Conservation (phyloP, 2,113 vertebrate genomes). For the Nyctereutes procyonoides region DNA sequence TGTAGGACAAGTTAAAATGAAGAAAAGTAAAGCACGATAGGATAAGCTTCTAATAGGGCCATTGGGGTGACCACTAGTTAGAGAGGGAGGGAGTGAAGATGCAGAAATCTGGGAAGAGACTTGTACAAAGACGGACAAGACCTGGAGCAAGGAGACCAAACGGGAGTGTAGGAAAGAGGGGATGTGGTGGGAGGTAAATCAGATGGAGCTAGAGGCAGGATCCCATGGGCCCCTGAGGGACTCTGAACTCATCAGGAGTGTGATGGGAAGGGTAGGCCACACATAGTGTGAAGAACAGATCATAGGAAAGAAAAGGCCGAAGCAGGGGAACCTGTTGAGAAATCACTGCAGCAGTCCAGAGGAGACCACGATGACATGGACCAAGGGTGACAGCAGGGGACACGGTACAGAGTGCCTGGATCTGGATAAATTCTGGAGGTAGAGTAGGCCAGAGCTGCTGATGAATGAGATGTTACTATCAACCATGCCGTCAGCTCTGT, state of each 20-base stretch:
- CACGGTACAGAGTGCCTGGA: fast-evolving
- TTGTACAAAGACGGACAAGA: not conserved
- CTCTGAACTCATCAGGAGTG: not conserved
- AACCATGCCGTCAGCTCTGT: not conserved
- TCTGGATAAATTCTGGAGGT: not conserved
- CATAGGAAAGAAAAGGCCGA: not conserved
- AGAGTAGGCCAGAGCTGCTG: not conserved
- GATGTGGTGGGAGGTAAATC: not conserved
- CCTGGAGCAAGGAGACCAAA: not conserved
- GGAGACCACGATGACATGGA: not conserved
- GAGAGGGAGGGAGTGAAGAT: not conserved
- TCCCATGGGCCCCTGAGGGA: not conserved
- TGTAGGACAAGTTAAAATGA: not conserved
- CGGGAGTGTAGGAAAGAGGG: not conserved
- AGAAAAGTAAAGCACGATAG: not conserved
- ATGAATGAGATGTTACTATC: not conserved
- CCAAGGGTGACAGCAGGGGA: fast-evolving
- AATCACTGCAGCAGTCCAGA: not conserved
- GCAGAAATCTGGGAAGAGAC: not conserved
- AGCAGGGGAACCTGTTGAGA: not conserved
- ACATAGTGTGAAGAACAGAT: not conserved
- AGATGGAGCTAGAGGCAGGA: not conserved
- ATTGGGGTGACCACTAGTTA: not conserved
- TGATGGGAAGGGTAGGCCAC: not conserved
- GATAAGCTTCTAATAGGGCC: not conserved